Percentiles rank a stretch among this genome's conserved stretches.
Evolutionary conservation across 2,797 vertebrate genomes (phyloP).

Genomic region (Chiroxiphia lanceolata): DNA sequence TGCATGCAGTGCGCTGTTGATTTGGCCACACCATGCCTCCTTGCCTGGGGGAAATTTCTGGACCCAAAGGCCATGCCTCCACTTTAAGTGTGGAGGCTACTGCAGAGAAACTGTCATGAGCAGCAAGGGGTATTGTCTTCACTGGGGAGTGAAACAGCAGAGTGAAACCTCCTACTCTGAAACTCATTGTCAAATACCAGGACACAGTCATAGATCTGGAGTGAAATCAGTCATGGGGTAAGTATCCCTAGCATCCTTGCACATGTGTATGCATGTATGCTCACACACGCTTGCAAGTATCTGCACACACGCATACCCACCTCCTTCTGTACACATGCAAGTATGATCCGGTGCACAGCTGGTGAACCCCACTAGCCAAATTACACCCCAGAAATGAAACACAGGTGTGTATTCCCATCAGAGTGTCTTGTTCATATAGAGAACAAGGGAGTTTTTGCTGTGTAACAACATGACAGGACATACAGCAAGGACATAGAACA

Average conservation of each 20-base stretch:
- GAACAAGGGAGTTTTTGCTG: neutral
- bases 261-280: accelerated
- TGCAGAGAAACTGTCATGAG: accelerated
- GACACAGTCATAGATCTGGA: neutral
- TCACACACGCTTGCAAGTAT: neutral
- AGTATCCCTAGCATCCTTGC: neutral
- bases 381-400: neutral
- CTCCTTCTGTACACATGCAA: neutral
- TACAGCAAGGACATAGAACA: neutral
- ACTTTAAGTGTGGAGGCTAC: neutral
- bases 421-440: neutral
- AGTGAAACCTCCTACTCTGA: neutral
- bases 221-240: neutral
- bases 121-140: neutral
- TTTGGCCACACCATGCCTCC: accelerated
- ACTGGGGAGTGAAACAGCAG: neutral
- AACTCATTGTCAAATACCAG: neutral
- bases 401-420: neutral
- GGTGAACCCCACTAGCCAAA: neutral
- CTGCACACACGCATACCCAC: accelerated
- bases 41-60: neutral
- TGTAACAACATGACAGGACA: neutral
- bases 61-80: neutral
- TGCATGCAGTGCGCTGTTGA: accelerated
- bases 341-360: neutral